Percentiles rank a stretch among this genome's conserved stretches.
Conservation (phyloP, 2,888 invertebrate species). For the Ochropleura plecta region DNA sequence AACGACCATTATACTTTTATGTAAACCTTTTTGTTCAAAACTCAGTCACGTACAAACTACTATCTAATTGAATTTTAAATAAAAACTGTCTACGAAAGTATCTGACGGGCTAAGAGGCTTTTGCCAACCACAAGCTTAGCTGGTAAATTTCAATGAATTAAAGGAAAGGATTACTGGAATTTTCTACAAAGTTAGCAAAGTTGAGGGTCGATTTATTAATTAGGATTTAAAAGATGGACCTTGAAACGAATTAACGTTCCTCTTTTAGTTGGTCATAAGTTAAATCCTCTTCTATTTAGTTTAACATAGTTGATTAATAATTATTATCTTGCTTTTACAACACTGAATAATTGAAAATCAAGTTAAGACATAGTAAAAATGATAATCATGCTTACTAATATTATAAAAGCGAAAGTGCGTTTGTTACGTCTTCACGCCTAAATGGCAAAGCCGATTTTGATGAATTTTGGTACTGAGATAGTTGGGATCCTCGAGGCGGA, state of each 20-base stretch:
- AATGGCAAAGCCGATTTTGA: too few relatives aligned
- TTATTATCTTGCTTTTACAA: neutral
- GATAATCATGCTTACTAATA: neutral
- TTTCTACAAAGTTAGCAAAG: constrained; percentile 5
- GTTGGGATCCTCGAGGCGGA: too few relatives aligned
- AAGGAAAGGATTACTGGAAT: constrained; percentile 10
- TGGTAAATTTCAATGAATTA: constrained; percentile 20
- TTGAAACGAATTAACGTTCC: neutral
- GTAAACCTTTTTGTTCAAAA: constrained; percentile 51
- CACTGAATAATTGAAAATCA: neutral
- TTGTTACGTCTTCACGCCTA: too few relatives aligned
- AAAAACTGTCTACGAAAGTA: constrained; percentile 36
- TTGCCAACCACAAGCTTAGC: constrained; percentile 11
- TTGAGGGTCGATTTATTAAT: constrained; percentile 14
- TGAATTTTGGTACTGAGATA: too few relatives aligned
- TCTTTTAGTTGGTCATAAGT: neutral
- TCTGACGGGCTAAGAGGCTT: constrained; percentile 16
- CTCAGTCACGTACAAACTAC: constrained; percentile 72
- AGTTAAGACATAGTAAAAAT: neutral
- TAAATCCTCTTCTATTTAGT: neutral
- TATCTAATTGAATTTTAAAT: constrained; percentile 77
- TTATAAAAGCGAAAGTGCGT: too few relatives aligned
- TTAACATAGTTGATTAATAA: neutral
- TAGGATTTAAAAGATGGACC: neutral
- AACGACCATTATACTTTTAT: constrained; percentile 25